Evolutionary conservation across 2,797 vertebrate genomes (phyloP), one percentile per base, ranked within the genome.

Genomic region (Champsocephalus gunnari): DNA sequence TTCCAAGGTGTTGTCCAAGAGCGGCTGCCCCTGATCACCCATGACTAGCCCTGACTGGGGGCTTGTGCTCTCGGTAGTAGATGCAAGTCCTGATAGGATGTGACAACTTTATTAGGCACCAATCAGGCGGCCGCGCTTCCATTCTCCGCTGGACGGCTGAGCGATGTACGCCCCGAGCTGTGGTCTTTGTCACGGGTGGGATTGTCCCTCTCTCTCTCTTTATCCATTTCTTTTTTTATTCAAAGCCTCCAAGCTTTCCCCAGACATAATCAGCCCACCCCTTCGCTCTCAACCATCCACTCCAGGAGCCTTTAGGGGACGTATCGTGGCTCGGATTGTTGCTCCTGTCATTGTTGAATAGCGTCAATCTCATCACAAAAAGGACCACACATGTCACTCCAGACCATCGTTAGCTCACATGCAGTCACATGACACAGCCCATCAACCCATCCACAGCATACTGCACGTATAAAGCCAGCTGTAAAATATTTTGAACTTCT

Each of bases 101-200:
- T 93, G 94, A 95, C 94, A 95, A 92, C 89, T 94, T 93, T 93
- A 95, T 94, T 94, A 94, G 88, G 85, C 89, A 87, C 88, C 87
- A 92, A 93, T 94, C 92, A 91, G 85, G 78, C 61, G 7, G 68
- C 77, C 32, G 51, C 28, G 67, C 60, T 88, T 90, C 88, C 90
- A 85, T 90, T 91, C 89, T 88, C 79, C 58, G 76, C 64, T 48
- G 74, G 79, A 84, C 21, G 60, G 44, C 81, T 85, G 91, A 92
- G 83, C 57, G 82, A 90, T 90, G 83, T 71, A 51, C 7, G 78
- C 87, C 81, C 43, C 24, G 44, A 84, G 87, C 88, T 73, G 76
- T 43, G 71, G 38, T 77, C 84, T 82, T 80, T 10, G 67, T 84
- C 83, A 81, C 8, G 44, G 68, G 72, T 59, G 77, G 84, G 80